Conservation (phyloP, 2,113 vertebrate species). For the Pygoscelis adeliae region DNA sequence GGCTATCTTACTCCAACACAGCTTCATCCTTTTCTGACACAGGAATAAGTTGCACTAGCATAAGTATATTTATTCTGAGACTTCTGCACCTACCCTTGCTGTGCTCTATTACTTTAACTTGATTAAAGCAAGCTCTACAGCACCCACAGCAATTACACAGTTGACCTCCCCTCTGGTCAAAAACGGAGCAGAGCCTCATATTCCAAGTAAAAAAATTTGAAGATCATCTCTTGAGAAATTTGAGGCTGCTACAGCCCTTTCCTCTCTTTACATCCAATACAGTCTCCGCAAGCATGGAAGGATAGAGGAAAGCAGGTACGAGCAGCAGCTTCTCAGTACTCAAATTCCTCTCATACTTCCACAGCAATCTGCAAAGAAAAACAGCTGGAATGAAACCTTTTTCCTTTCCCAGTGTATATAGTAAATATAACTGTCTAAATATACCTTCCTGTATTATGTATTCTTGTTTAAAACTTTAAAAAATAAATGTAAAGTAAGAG, state of each 20-base stretch:
- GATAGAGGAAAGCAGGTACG: not conserved
- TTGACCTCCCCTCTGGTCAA: not conserved
- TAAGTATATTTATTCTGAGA: not conserved
- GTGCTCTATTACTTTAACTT: not conserved
- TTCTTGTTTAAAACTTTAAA: not conserved
- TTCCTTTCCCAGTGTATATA: not conserved
- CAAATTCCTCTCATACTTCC: slow-evolving; percentile 10
- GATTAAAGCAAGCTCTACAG: not conserved
- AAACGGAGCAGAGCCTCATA: not conserved
- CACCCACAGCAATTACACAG: not conserved
- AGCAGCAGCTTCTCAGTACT: not conserved
- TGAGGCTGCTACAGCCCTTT: not conserved
- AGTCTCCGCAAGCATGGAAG: not conserved
- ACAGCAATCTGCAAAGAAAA: not conserved
- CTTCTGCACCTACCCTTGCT: not conserved
- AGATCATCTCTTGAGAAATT: not conserved
- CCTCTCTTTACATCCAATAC: not conserved
- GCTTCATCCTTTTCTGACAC: not conserved
- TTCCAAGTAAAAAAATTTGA: not conserved
- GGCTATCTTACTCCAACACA: not conserved
- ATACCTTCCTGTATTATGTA: not conserved
- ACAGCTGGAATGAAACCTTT: not conserved
- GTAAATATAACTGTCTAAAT: not conserved
- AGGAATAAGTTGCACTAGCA: not conserved
- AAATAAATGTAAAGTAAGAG: not conserved